Conservation (phyloP, 1,140 invertebrate genomes). For the Pachypsylla venusta region DNA sequence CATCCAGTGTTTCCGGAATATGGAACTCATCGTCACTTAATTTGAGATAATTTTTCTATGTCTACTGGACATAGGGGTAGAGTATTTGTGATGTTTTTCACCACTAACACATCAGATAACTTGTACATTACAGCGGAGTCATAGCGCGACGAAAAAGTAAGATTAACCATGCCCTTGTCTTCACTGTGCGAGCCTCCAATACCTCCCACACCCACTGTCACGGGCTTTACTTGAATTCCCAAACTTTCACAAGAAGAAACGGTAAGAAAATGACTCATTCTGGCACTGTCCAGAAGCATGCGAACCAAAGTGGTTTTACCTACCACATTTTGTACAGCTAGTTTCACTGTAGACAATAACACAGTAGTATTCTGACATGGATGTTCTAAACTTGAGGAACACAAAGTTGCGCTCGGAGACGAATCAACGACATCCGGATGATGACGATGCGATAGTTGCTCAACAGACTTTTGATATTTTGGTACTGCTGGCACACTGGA, state of each 20-base stretch:
- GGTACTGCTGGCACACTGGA: not conserved
- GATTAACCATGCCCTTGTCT: not conserved
- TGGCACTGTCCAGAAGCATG: not conserved
- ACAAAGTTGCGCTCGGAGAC: not conserved
- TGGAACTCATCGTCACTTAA: not conserved
- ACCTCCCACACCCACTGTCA: not conserved
- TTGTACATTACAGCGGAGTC: not conserved
- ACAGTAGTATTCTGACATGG: not conserved
- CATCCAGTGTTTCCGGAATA: not conserved
- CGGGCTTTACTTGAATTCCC: not conserved
- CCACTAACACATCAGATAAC: not conserved
- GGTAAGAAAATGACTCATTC: not conserved
- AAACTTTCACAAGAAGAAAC: not conserved
- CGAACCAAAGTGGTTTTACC: not conserved
- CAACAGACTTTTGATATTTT: not conserved
- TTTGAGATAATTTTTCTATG: not conserved
- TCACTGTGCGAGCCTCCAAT: not conserved
- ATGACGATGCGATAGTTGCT: not conserved
- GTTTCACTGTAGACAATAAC: not conserved
- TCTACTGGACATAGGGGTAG: not conserved
- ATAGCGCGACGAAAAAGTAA: not conserved
- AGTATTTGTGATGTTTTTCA: not conserved
- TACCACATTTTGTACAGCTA: not conserved
- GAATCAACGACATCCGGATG: not conserved
- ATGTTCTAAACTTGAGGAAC: not conserved